phyloP scores from a whole-genome alignment of 2,797 vertebrate genomes.

The Phataginus tricuspis region DNA sequence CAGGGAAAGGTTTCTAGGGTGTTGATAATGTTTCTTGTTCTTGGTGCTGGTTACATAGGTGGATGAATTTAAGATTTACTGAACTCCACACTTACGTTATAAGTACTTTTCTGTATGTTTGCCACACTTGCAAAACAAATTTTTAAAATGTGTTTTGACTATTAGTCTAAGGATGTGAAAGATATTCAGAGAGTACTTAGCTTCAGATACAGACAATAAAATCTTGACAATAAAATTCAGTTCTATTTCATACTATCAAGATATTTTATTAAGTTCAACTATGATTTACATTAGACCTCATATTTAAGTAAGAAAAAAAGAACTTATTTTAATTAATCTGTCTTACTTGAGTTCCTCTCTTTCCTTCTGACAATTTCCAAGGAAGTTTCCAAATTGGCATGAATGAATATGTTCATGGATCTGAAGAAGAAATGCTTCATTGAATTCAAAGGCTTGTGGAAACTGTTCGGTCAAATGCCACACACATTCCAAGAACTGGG shows the following conservation, averaged over 20 bases:
- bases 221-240: background rate
- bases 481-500: slow-evolving; percentile 97
- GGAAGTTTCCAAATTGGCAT: slow-evolving; percentile 98
- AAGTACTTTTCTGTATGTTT: background rate
- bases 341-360: slow-evolving; percentile 96
- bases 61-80: background rate
- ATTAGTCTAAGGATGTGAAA: background rate
- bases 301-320: background rate
- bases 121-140: slow-evolving; percentile 51
- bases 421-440: slow-evolving; percentile 97
- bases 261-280: background rate
- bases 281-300: background rate
- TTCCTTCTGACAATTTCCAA: slow-evolving; percentile 96
- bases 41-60: background rate
- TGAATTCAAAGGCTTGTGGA: slow-evolving; percentile 96
- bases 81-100: background rate
- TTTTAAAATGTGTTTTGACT: slow-evolving; percentile 21
- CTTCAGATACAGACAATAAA: slow-evolving; percentile 35
- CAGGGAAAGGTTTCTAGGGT: background rate
- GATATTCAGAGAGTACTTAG: background rate
- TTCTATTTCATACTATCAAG: slow-evolving; percentile 17
- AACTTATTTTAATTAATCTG: slow-evolving; percentile 15
- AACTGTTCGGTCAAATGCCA: slow-evolving; percentile 98
- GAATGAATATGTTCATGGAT: slow-evolving; percentile 98
- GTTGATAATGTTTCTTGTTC: background rate